Evolutionary conservation across 2,797 vertebrate genomes (phyloP).

Genomic region (Myotis myotis): DNA sequence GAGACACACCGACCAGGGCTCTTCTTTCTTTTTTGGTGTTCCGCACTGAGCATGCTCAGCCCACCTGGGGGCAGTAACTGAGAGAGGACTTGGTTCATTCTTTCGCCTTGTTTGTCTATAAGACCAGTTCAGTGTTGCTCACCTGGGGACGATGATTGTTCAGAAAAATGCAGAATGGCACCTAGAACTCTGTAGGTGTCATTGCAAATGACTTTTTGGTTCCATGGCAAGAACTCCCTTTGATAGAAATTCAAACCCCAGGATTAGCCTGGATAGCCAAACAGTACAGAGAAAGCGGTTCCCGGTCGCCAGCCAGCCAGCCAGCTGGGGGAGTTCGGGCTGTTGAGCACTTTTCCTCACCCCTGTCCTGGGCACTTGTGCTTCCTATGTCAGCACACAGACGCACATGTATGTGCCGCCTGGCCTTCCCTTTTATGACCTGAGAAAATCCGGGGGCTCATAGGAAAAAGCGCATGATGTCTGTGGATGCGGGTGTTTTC

Average conservation of each 20-base stretch:
- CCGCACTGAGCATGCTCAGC: background rate
- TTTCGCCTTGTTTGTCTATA: background rate
- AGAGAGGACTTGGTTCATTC: background rate
- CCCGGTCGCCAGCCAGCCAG: constrained; percentile 70
- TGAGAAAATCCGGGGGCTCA: background rate
- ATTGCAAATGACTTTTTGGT: background rate
- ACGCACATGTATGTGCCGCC: background rate
- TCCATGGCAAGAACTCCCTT: constrained; percentile 61
- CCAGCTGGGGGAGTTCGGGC: constrained; percentile 31
- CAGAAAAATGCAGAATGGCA: background rate
- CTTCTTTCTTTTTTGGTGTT: background rate
- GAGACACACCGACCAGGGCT: background rate
- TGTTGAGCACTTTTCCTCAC: background rate
- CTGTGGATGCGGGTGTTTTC: background rate
- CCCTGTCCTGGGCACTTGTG: rapidly evolving
- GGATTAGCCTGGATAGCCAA: constrained; percentile 69
- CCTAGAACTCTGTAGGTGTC: background rate
- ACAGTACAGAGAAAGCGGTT: constrained; percentile 51
- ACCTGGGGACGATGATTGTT: background rate
- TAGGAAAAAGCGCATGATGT: background rate
- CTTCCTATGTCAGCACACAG: background rate
- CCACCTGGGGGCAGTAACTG: background rate
- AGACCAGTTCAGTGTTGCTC: background rate
- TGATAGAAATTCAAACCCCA: constrained; percentile 52
- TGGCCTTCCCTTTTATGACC: background rate